phyloP scores from a whole-genome alignment of 2,888 invertebrate species.

The Heterodera filipjevi region DNA sequence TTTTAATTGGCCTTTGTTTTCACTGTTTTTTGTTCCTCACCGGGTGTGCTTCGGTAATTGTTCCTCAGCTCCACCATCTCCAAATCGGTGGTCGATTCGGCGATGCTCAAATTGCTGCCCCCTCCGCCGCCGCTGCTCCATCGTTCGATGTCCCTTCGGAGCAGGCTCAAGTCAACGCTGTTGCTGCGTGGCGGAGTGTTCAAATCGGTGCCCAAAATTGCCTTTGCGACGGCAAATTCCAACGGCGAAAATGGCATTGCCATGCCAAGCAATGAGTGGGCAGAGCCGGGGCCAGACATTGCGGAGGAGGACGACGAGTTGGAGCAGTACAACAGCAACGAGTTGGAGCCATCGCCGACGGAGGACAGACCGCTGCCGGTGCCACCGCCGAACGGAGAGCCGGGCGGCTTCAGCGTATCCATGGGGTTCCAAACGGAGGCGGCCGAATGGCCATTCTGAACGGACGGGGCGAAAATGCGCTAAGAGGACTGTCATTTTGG shows the following conservation, averaged over 20 bases:
- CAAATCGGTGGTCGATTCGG: constrained; percentile 4
- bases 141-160: constrained; percentile 61
- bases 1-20: background rate
- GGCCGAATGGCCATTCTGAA: background rate
- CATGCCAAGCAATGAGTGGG: background rate
- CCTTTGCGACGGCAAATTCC: background rate
- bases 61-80: constrained; percentile 1
- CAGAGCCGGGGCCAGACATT: constrained; percentile 12
- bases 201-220: constrained; percentile 11
- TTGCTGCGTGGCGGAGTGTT: constrained; percentile 60
- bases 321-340: constrained; percentile 46
- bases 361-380: constrained; percentile 50
- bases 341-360: constrained; percentile 60
- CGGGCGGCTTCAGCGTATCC: constrained; percentile 49
- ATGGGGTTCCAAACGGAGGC: constrained; percentile 32
- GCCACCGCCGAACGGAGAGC: constrained; percentile 18
- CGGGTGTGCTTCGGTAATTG: background rate
- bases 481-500: background rate
- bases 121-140: constrained; percentile 44
- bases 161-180: constrained; percentile 60
- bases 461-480: background rate
- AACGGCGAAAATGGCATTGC: too few relatives aligned
- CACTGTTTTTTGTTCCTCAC: background rate
- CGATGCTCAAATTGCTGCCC: constrained; percentile 36
- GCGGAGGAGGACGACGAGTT: constrained; percentile 3